Percentiles rank a stretch among this genome's conserved stretches.
phyloP scores from a whole-genome alignment of 2,888 invertebrate genomes.

The Papilio demoleus region DNA sequence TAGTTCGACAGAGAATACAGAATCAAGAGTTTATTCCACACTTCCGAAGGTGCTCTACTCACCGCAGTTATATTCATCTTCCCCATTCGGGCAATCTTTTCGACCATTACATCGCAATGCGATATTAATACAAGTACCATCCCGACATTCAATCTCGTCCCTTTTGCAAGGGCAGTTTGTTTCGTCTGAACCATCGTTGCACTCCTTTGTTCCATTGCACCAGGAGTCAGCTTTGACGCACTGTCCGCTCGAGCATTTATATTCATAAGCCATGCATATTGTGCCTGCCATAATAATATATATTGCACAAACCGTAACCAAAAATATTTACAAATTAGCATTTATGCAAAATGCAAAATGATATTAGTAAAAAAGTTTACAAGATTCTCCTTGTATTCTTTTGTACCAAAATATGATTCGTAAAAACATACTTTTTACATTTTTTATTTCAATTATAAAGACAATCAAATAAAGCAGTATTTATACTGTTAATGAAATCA shows the following conservation, averaged over 20 bases:
- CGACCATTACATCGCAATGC: slow-evolving; percentile 86
- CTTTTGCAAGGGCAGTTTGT: slow-evolving; percentile 72
- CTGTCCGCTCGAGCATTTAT: slow-evolving; percentile 86
- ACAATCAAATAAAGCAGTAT: not conserved
- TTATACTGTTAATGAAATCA: slow-evolving; percentile 9
- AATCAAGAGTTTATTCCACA: slow-evolving; percentile 26
- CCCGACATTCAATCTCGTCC: slow-evolving; percentile 83
- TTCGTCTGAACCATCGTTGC: slow-evolving; percentile 79
- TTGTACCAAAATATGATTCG: slow-evolving; percentile 12
- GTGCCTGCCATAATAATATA: slow-evolving; percentile 70
- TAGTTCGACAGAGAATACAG: slow-evolving; percentile 21
- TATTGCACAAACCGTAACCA: slow-evolving; percentile 69
- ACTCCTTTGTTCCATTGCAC: slow-evolving; percentile 81
- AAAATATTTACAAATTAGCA: slow-evolving; percentile 43
- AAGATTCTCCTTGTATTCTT: slow-evolving; percentile 38
- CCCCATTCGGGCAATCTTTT: slow-evolving; percentile 84
- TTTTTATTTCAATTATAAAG: not conserved
- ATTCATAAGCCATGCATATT: slow-evolving; percentile 82
- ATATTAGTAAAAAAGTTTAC: slow-evolving; percentile 43
- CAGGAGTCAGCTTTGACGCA: slow-evolving; percentile 81
- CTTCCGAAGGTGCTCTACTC: slow-evolving; percentile 46
- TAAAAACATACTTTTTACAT: not conserved
- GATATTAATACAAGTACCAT: slow-evolving; percentile 86
- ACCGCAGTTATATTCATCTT: slow-evolving; percentile 85
- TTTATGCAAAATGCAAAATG: slow-evolving; percentile 20